Evolutionary conservation across 2,797 vertebrate species (phyloP).

Genomic region (Aldrovandia affinis): DNA sequence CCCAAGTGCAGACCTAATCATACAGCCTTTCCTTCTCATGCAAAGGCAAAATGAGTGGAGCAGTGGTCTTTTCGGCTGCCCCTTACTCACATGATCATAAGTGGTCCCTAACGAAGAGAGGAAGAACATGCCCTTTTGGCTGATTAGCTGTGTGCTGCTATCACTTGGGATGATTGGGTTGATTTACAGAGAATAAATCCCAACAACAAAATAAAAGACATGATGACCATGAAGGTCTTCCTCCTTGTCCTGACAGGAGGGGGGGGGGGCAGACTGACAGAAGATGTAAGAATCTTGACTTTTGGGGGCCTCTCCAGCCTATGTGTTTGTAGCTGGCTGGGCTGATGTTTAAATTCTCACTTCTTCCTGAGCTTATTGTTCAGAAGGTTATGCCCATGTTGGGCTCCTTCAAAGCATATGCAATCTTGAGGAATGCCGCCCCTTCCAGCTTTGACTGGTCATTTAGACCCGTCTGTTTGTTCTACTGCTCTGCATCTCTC

Average conservation of each 20-base stretch:
- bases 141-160: background rate
- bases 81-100: background rate
- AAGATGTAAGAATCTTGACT: background rate
- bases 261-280: conserved; percentile 46
- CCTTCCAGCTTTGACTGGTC: conserved; percentile 46
- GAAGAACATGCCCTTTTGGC: background rate
- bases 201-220: conserved; percentile 66
- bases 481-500: conserved; percentile 72
- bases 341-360: conserved; percentile 32
- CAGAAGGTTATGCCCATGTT: background rate
- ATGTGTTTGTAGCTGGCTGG: conserved; percentile 34
- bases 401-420: background rate
- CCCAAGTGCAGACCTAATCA: background rate
- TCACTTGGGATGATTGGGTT: background rate
- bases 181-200: conserved; percentile 67
- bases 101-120: background rate
- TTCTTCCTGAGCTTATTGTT: no score
- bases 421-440: conserved; percentile 7
- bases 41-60: background rate
- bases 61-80: background rate
- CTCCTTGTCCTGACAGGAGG: conserved; percentile 52
- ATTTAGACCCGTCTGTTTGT: conserved; percentile 66
- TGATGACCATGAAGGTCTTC: conserved; percentile 61
- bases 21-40: background rate
- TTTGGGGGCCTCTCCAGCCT: background rate